Conservation (phyloP, 53 echinoderm and acorn worm species). For the Patiria pectinifera region DNA sequence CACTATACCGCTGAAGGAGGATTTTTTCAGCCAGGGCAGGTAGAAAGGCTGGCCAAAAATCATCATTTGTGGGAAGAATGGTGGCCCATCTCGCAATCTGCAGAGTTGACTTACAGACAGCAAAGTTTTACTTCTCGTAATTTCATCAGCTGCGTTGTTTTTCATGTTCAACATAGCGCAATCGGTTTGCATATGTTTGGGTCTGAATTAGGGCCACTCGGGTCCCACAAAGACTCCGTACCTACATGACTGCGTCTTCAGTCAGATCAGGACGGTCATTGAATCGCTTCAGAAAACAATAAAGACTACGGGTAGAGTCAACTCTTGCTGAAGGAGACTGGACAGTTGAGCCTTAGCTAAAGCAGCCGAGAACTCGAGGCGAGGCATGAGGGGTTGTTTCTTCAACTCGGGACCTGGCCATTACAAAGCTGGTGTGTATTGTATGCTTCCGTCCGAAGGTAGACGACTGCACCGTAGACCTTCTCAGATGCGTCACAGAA, state of each 20-base stretch:
- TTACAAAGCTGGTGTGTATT: too few species aligned
- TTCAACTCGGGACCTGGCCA: too few species aligned
- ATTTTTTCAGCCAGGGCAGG: constrained; percentile 16
- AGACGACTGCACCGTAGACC: too few species aligned
- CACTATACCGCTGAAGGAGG: constrained; percentile 27
- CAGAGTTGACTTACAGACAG: neutral
- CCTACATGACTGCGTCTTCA: constrained; percentile 21
- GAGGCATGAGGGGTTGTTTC: too few species aligned
- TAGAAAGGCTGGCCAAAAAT: constrained; percentile 2
- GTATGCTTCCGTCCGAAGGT: too few species aligned
- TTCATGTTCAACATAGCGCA: constrained; percentile 40
- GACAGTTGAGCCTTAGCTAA: neutral
- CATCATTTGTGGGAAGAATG: neutral
- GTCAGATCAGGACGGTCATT: constrained; percentile 44
- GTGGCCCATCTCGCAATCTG: constrained; percentile 38
- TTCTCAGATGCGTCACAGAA: too few species aligned
- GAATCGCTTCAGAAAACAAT: constrained; percentile 12
- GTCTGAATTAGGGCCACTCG: constrained; percentile 4
- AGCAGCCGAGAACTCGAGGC: neutral
- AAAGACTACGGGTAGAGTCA: too few species aligned
- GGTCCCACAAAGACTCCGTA: constrained; percentile 19
- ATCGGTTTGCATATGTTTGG: neutral
- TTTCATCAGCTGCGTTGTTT: neutral
- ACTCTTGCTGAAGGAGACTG: too few species aligned
- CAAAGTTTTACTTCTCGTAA: neutral